phyloP scores from a whole-genome alignment of 2,888 invertebrate genomes.

The Phania funesta region DNA sequence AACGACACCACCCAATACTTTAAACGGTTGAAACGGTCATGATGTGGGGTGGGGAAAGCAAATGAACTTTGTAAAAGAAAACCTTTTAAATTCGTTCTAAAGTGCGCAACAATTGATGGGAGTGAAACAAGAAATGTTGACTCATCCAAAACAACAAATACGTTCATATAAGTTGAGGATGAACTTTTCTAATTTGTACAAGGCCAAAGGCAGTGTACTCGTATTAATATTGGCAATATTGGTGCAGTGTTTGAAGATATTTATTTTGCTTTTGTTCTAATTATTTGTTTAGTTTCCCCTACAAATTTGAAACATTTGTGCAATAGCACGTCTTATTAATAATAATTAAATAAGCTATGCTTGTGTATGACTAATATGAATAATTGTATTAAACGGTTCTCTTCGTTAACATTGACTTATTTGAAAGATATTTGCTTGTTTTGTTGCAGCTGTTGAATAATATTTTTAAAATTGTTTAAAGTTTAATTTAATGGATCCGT shows the following conservation, averaged over 20 bases:
- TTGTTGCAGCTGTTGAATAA: too few species aligned
- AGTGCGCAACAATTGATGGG: slow-evolving; percentile 16
- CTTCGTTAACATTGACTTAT: too few species aligned
- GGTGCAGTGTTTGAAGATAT: not conserved
- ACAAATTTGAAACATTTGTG: too few species aligned
- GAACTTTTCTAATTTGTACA: slow-evolving; percentile 13
- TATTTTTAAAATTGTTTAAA: too few species aligned
- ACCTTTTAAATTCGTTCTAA: slow-evolving; percentile 4
- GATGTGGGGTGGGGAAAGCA: not conserved
- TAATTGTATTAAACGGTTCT: too few species aligned
- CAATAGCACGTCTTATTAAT: too few species aligned
- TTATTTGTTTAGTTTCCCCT: not conserved
- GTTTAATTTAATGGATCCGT: too few species aligned
- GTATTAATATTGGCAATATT: not conserved
- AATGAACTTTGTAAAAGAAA: not conserved
- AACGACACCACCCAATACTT: not conserved
- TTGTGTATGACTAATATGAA: too few species aligned
- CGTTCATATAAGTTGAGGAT: not conserved
- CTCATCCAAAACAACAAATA: slow-evolving; percentile 11
- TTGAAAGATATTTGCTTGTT: too few species aligned
- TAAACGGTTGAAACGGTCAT: not conserved
- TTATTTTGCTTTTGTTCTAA: too few species aligned
- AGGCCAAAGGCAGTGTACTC: slow-evolving; percentile 1
- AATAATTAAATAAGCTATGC: too few species aligned
- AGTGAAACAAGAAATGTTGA: slow-evolving; percentile 13